Percentiles rank a stretch among this genome's conserved stretches.
phyloP scores from a whole-genome alignment of 2,797 vertebrate species.

The Acrossocheilus fasciatus region DNA sequence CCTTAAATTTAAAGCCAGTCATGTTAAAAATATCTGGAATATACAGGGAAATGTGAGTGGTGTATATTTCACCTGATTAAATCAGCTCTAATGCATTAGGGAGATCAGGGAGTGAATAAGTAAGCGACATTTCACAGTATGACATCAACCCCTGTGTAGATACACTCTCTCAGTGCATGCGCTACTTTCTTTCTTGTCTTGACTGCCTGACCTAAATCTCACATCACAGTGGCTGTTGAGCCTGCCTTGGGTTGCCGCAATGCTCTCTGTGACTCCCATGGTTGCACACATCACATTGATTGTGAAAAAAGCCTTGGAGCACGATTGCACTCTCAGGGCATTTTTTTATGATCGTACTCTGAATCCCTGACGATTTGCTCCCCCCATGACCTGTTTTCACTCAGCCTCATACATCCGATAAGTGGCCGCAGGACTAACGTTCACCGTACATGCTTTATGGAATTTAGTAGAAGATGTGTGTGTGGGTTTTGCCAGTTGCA shows the following conservation, averaged over 20 bases:
- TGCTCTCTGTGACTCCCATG: slow-evolving; percentile 59
- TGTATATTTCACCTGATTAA: slow-evolving; percentile 3
- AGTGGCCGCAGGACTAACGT: not conserved
- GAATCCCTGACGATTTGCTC: slow-evolving; percentile 2
- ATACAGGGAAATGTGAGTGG: not conserved
- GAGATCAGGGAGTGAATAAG: not conserved
- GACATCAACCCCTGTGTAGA: slow-evolving; percentile 2
- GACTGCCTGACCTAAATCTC: slow-evolving; percentile 54
- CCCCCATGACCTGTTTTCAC: slow-evolving; percentile 30
- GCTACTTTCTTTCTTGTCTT: slow-evolving; percentile 22
- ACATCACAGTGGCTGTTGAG: slow-evolving; percentile 13
- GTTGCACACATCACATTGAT: slow-evolving; percentile 65
- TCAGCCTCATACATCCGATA: slow-evolving; percentile 16
- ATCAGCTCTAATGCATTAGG: slow-evolving; percentile 11
- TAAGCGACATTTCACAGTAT: slow-evolving; percentile 5
- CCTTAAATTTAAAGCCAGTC: slow-evolving; percentile 5
- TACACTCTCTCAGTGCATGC: not conserved
- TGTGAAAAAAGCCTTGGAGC: slow-evolving; percentile 37
- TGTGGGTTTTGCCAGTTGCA: not conserved
- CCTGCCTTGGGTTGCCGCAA: not conserved
- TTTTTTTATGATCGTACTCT: slow-evolving; percentile 2
- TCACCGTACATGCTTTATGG: not conserved
- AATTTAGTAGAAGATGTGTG: not conserved
- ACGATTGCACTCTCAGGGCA: slow-evolving; percentile 2
- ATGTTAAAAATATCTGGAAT: slow-evolving; percentile 1